phyloP scores from a whole-genome alignment of 2,797 vertebrate species.

The Loriculus beryllinus region DNA sequence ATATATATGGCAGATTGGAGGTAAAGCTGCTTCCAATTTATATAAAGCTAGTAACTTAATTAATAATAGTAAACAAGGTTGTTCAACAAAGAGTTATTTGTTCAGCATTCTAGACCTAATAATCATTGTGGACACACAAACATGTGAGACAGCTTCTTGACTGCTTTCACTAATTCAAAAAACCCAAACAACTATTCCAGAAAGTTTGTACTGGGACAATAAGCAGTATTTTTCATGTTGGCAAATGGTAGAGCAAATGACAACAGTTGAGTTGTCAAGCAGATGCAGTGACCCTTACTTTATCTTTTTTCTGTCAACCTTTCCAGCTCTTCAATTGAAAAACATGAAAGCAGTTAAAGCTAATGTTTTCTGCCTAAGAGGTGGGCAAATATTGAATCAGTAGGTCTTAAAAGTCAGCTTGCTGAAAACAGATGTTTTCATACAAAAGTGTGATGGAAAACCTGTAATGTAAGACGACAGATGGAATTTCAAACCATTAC shows the following conservation, averaged over 20 bases:
- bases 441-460: neutral
- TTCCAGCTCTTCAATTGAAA: neutral
- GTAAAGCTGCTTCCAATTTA: neutral
- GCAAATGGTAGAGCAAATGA: neutral
- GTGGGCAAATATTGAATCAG: slow-evolving; percentile 11
- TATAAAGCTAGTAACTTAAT: neutral
- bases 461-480: neutral
- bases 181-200: neutral
- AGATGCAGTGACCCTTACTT: neutral
- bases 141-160: neutral
- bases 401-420: neutral
- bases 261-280: neutral
- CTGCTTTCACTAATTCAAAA: neutral
- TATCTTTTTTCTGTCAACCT: neutral
- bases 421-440: neutral
- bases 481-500: neutral
- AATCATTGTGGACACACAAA: neutral
- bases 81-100: neutral
- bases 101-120: neutral
- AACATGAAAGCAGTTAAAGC: neutral
- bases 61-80: neutral
- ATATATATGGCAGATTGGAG: neutral
- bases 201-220: neutral
- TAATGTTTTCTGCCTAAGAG: neutral
- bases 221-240: neutral